Evolutionary conservation across 2,888 invertebrate genomes (phyloP).

Genomic region (Scaeva pyrastri): DNA sequence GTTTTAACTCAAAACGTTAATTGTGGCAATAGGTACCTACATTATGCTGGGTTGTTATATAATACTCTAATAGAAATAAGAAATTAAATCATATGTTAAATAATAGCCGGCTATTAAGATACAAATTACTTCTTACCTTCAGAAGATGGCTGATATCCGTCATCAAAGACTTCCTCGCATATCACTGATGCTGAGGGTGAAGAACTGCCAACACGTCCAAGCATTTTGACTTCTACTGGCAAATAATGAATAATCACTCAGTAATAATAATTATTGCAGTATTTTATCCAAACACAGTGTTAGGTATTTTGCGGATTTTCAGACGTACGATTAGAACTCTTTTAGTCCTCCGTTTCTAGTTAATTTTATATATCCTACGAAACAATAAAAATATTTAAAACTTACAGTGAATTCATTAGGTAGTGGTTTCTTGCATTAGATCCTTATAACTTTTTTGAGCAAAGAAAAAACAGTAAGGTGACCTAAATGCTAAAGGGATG

Average conservation of each 20-base stretch:
- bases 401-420: conserved; percentile 4
- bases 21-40: no score
- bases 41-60: no score
- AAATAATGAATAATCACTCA: conserved; percentile 9
- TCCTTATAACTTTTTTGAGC: conserved; percentile 38
- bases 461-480: conserved; percentile 48
- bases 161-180: conserved; percentile 94
- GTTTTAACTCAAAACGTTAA: no score
- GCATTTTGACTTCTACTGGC: conserved; percentile 48
- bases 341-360: conserved; percentile 1
- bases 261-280: neutral
- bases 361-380: neutral
- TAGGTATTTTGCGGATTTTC: conserved; percentile 1
- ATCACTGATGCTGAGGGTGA: conserved; percentile 85
- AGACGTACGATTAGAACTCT: neutral
- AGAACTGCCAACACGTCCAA: conserved; percentile 78
- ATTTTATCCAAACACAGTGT: neutral
- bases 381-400: conserved; percentile 32
- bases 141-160: conserved; percentile 91
- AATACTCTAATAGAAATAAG: no score
- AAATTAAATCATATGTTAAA: no score
- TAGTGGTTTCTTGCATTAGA: conserved; percentile 4
- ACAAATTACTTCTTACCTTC: conserved; percentile 87
- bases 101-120: no score
- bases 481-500: conserved; percentile 53